Evolutionary conservation across 1,140 invertebrate species (phyloP).

Genomic region (Lordiphosa mommai): DNA sequence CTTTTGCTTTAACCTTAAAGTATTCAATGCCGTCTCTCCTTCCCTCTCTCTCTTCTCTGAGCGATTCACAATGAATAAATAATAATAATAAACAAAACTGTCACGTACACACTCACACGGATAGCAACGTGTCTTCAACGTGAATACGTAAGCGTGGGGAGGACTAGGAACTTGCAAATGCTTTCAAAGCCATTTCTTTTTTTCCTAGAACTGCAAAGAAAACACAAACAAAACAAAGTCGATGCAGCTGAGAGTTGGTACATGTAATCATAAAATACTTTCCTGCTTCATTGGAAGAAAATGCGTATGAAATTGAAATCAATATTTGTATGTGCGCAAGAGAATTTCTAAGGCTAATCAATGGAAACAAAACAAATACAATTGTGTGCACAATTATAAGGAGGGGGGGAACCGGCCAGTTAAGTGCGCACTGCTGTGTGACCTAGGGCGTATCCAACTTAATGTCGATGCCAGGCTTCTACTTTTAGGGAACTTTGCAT

Average conservation of each 20-base stretch:
- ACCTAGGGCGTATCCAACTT: not conserved
- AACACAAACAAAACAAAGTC: constrained; percentile 35
- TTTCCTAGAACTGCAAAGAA: constrained; percentile 67
- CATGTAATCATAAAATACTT: constrained; percentile 9
- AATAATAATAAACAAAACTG: constrained; percentile 71
- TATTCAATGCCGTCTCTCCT: constrained; percentile 53
- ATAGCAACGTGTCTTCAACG: constrained; percentile 5
- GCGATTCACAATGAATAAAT: constrained; percentile 38
- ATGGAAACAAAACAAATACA: constrained; percentile 35
- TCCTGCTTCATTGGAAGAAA: constrained; percentile 1
- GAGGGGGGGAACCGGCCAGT: too few species aligned
- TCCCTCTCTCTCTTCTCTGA: constrained; percentile 1
- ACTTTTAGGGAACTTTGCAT: too few species aligned
- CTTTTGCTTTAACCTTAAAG: constrained; percentile 54
- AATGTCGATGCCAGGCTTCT: too few species aligned
- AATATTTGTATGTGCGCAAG: constrained; percentile 26
- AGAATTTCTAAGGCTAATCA: constrained; percentile 43
- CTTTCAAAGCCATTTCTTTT: constrained; percentile 60
- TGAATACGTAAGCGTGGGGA: constrained; percentile 30
- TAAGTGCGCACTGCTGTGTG: constrained; percentile 9
- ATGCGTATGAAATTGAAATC: constrained; percentile 21
- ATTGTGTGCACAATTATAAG: constrained; percentile 20
- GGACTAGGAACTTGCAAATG: constrained; percentile 31
- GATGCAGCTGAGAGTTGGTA: too few species aligned
- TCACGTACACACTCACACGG: constrained; percentile 49